Evolutionary conservation across 1,140 invertebrate genomes (phyloP), one percentile per base, ranked within the genome.

Genomic region (Apis cerana): DNA sequence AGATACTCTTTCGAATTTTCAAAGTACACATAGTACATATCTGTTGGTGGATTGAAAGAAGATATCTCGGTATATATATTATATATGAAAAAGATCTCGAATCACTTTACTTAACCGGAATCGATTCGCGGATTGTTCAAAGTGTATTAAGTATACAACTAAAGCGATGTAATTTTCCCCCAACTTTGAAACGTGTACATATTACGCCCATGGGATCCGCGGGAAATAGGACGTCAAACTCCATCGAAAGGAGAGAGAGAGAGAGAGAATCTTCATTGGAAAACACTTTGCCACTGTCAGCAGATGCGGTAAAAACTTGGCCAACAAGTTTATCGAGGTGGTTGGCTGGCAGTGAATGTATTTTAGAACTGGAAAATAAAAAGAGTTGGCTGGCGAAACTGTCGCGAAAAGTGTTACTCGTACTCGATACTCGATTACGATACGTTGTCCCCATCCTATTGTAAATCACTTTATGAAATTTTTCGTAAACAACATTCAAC

Each of bases 241-340:
- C 23, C 23, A 56, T 27, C 17, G 15, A 12, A 27, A 19, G 13
- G 10, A n/a, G 23, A 50, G 21, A 58, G 23, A 72, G 54, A 43
- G 33, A 43, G 33, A 56, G 27, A 71, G 23, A 54, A 19, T 71
- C 58, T 77, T 72, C 71, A 87, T 82, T 83, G 85, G 80, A 83
- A 87, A 87, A 83, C 71, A 83, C 85, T 86, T 82, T 78, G 64
- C 61, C 78, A 86, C 33, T 61, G 84, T 56, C 64, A 69, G 61
- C 76, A 77, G 76, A 76, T 84, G 74, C 54, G n/a, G 56, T 17
- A 52, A 54, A 78, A 76, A 84, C 58, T 87, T 61, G 52, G 21
- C 15, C 50, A 23, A 43, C 13, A 61, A 83, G 84, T 78, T 85
- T 78, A 78, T 79, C 21, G 27, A 43, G 17, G 19, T 43, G 52